These are phyloP conservation scores for Osmerus eperlanus DNA, from an alignment of 2,113 vertebrate genomes.

Conservation along the genomic window DNA sequence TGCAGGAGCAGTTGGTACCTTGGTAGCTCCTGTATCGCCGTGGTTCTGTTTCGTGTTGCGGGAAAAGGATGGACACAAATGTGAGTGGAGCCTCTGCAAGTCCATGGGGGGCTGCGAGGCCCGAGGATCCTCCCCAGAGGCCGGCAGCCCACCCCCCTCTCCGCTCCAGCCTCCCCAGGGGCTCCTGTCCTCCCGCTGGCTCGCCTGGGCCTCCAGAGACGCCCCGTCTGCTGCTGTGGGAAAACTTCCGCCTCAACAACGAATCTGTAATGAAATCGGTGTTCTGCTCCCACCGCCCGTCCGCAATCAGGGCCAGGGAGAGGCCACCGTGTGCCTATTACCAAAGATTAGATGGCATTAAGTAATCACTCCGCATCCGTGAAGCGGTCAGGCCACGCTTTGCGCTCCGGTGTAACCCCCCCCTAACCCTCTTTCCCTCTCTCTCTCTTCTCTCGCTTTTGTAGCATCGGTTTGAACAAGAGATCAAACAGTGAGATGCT, in stretches of 20 bases:
- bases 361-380: background rate
- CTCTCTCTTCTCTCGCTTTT: background rate
- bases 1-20: background rate
- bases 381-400: no score
- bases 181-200: slow-evolving; percentile 9
- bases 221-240: slow-evolving; percentile 26
- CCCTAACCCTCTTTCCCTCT: background rate
- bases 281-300: slow-evolving; percentile 17
- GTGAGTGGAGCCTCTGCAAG: background rate
- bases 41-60: background rate
- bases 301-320: slow-evolving; percentile 26
- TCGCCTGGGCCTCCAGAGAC: slow-evolving; percentile 33
- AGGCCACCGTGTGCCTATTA: slow-evolving; percentile 29
- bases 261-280: slow-evolving; percentile 22
- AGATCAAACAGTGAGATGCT: slow-evolving; percentile 14
- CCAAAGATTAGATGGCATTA: slow-evolving; percentile 16
- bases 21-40: background rate
- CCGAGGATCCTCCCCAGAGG: slow-evolving; percentile 40
- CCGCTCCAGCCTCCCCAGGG: background rate
- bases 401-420: no score
- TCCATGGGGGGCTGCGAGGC: slow-evolving; percentile 33
- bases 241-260: slow-evolving; percentile 31
- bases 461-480: no score
- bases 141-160: slow-evolving; percentile 20
- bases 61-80: background rate